phyloP scores from a whole-genome alignment of 1,140 invertebrate genomes.

The Heliothis virescens region DNA sequence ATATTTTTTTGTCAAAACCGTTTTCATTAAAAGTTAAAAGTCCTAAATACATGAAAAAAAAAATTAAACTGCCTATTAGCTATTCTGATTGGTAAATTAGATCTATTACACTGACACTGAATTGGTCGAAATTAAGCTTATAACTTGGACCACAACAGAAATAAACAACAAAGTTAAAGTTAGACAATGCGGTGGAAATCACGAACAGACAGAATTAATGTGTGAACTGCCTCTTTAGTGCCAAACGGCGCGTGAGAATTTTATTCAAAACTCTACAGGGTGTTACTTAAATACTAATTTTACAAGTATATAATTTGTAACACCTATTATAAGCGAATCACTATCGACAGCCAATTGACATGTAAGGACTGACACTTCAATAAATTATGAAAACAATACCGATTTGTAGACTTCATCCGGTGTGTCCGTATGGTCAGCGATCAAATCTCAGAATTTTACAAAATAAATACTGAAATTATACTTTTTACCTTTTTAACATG shows the following conservation, averaged over 20 bases:
- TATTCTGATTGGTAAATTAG: too few species aligned
- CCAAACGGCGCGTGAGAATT: conserved; percentile 23
- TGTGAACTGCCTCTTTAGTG: conserved; percentile 4
- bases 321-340: background rate
- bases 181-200: conserved; percentile 25
- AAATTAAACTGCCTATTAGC: too few species aligned
- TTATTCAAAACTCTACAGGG: background rate
- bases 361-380: background rate
- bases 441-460: too few species aligned
- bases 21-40: too few species aligned
- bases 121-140: background rate
- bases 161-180: conserved; percentile 22
- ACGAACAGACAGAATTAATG: conserved; percentile 28
- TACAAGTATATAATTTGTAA: too few species aligned
- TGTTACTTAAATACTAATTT: too few species aligned
- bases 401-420: background rate
- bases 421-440: background rate
- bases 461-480: too few species aligned
- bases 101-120: too few species aligned
- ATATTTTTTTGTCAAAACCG: too few species aligned
- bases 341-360: background rate
- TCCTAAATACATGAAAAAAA: too few species aligned
- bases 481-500: too few species aligned
- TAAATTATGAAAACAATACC: background rate
- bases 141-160: conserved; percentile 17